Percentiles rank a stretch among this genome's conserved stretches.
These are phyloP conservation scores for Rhamnusium bicolor DNA, from an alignment of 2,888 invertebrate species.

Conservation along the genomic window DNA sequence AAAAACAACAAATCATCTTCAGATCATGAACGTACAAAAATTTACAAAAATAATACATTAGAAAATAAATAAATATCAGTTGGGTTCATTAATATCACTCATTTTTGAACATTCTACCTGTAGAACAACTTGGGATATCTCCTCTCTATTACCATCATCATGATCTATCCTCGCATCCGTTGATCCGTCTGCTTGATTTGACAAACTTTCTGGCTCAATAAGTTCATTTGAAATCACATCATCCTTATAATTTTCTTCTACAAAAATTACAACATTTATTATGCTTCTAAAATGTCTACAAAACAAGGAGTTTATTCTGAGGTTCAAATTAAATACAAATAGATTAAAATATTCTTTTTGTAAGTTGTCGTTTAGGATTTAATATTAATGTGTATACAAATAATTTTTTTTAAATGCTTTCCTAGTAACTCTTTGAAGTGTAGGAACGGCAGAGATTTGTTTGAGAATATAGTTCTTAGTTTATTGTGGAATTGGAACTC, in stretches of 20 bases:
- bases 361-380: no score
- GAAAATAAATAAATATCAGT: slow-evolving; percentile 60
- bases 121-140: slow-evolving; percentile 37
- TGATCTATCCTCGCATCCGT: slow-evolving; percentile 30
- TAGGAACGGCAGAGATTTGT: no score
- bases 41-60: slow-evolving; percentile 52
- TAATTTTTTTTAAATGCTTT: no score
- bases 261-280: slow-evolving; percentile 9
- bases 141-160: background rate
- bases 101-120: slow-evolving; percentile 43
- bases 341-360: no score
- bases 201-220: slow-evolving; percentile 33
- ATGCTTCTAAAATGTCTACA: background rate
- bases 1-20: slow-evolving; percentile 32
- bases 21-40: slow-evolving; percentile 49
- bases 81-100: slow-evolving; percentile 49
- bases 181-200: slow-evolving; percentile 15
- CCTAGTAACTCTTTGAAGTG: no score
- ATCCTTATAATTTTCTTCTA: slow-evolving; percentile 29
- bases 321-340: no score
- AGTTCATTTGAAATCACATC: slow-evolving; percentile 29
- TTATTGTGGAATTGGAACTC: no score
- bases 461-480: no score
- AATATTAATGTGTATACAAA: no score
- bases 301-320: no score